Base-by-base conservation (phyloP, 2,113 vertebrate genomes). In the Hemiscyllium ocellatum region DNA sequence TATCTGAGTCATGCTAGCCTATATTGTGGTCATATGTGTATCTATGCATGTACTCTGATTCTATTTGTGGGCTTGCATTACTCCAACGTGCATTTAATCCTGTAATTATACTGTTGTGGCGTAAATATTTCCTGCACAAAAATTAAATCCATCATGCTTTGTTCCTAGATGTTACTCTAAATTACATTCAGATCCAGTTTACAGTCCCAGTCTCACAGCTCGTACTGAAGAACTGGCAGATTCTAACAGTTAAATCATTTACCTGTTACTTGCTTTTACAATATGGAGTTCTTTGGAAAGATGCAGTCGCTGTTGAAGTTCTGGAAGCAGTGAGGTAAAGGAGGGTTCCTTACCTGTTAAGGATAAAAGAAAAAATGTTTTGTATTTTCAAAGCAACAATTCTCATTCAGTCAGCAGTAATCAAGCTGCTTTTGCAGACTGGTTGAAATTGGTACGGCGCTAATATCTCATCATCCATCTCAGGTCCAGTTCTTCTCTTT, bases 261-360 rank as follows among this genome's bases (percentile, higher is more conserved):
- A 98, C 98, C 97, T 98, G 85, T 96, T 95, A 0, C 98, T 96
- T 66, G 97, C 97, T 96, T 96, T 97, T 50, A 98, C 97, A 85
- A 98, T 87, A 0, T 98, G 97, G 12, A 98, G 97, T 47, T 97
- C 96, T 12, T 66, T 66, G 0, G 96, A 0, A 0, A 98, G 96
- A 37, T 96, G 96, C 96, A 98, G 95, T 76, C 94, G 47, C 87
- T 47, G 97, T 80, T 97, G 97, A 95, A 98, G 96, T 0, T 97
- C 96, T 0, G 98, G 97, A 61, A 98, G 97, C 94, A 98, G 96
- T 0, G 65, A 95, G 0, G 95, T 17, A 96, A 98, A 76, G 0
- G 97, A 97, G 89, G 97, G 95, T 8, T 97, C 97, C 68, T 8
- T 96, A 2, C 97, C 98, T 98, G 96, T 0, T 52, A 69, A 72